These are phyloP conservation scores for Mastomys natalensis DNA, from an alignment of 2,113 vertebrate genomes.

Conservation along the genomic window DNA sequence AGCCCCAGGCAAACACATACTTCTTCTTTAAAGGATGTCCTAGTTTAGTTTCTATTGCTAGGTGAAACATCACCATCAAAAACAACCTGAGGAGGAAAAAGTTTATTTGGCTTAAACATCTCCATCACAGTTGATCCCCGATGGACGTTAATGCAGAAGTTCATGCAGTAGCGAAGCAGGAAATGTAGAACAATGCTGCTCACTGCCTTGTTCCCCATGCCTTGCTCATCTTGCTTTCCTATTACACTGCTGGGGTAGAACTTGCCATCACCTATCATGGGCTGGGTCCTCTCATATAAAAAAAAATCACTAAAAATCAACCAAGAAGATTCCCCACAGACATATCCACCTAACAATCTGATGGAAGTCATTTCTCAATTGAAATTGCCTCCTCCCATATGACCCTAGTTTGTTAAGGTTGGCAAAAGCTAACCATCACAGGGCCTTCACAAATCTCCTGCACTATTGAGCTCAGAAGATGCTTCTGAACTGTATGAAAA, in stretches of 20 bases:
- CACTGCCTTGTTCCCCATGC: not conserved
- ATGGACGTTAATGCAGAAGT: not conserved
- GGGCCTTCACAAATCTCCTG: not conserved
- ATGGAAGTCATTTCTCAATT: not conserved
- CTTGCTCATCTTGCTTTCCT: not conserved
- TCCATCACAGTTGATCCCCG: not conserved
- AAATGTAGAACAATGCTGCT: not conserved
- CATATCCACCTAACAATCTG: not conserved
- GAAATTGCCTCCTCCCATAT: not conserved
- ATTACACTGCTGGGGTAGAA: no score
- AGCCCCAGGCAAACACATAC: no score
- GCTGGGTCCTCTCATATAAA: not conserved
- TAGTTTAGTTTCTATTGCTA: not conserved
- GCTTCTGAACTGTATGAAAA: not conserved
- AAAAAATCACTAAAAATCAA: not conserved
- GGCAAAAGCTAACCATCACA: not conserved
- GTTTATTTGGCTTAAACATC: not conserved
- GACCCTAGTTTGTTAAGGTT: not conserved
- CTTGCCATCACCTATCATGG: not conserved
- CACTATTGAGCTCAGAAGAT: not conserved
- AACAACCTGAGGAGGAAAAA: not conserved
- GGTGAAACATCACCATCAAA: not conserved
- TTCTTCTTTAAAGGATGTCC: not conserved
- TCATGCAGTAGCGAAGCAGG: not conserved
- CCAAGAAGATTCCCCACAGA: not conserved